Evolutionary conservation across 2,888 invertebrate species (phyloP), one percentile per base, ranked within the genome.

Genomic region (Eupithecia exiguata): DNA sequence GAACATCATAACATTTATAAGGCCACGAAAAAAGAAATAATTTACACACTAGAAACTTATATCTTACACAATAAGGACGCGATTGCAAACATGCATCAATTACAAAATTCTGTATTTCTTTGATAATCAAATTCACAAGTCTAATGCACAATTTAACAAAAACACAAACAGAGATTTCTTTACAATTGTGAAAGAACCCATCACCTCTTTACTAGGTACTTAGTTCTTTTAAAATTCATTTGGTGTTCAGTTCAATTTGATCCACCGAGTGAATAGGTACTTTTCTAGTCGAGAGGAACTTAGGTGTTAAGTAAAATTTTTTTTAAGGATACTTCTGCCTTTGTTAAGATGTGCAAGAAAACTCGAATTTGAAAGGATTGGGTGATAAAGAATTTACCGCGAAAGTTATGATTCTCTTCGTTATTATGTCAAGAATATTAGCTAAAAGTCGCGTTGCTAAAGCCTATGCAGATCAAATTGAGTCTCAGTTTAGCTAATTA

Each of bases 11-110:
- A 85, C 81, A 82, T 78, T 81, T 76, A 82, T 84, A 86, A 86
- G 86, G 86, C 86, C 85, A 84, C 85, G 79, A 82, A 82, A 80
- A 81, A 84, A 81, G 72, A 79, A 80, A 83, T 80, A 80, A 72
- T 81, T 77, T 78, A 78, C 77, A 79, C 62, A 72, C 74, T 70
- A 74, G 58, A 78, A 74, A 75, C 43, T 76, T 72, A 76, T 62
- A 77, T 74, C 74, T 75, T 74, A 79, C 67, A 74, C 74, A 72
- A 68, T 77, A 76, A 74, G 76, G 75, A 77, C 78, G 74, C 70
- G 73, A 71, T 77, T 70, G 76, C 58, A 79, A 21, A 81, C 78
- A 79, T 77, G 68, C 72, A 75, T 68, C 74, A 71, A 68, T 70
- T 40, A 71, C 69, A 65, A 70, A 77, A 75, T 68, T 58, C 68